Evolutionary conservation across 2,888 invertebrate genomes (phyloP).

Genomic region (Metacarcinus magister): DNA sequence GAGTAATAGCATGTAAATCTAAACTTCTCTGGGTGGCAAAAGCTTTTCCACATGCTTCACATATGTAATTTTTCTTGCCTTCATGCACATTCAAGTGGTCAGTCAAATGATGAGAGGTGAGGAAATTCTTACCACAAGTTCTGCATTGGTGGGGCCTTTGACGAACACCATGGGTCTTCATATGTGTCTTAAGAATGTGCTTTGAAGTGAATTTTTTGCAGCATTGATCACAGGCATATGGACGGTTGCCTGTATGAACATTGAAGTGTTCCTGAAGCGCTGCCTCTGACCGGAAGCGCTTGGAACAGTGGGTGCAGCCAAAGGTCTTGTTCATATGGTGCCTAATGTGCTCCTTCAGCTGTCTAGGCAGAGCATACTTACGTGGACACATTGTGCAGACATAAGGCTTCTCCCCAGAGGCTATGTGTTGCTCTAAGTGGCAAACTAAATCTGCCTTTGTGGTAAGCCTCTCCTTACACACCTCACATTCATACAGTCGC

Average conservation of each 20-base stretch:
- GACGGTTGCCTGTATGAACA: conserved; percentile 81
- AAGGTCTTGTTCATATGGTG: conserved; percentile 82
- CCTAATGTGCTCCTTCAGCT: conserved; percentile 79
- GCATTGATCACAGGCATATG: conserved; percentile 81
- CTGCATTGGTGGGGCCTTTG: conserved; percentile 84
- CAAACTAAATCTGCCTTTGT: conserved; percentile 72
- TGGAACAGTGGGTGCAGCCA: conserved; percentile 80
- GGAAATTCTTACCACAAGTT: conserved; percentile 89
- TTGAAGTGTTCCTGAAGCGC: conserved; percentile 81
- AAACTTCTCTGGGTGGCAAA: conserved; percentile 86
- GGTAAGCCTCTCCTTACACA: conserved; percentile 75
- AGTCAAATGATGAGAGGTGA: conserved; percentile 90
- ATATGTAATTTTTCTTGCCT: conserved; percentile 90
- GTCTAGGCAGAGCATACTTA: conserved; percentile 78
- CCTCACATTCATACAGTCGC: conserved; percentile 80
- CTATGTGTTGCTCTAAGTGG: conserved; percentile 79
- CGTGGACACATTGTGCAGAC: conserved; percentile 77
- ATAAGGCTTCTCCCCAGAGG: conserved; percentile 78
- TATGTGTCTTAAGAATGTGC: conserved; percentile 81
- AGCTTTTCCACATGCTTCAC: conserved; percentile 89
- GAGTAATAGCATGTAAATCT: conserved; percentile 81
- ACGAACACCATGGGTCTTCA: conserved; percentile 80
- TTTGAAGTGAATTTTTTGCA: conserved; percentile 79
- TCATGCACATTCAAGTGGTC: conserved; percentile 93
- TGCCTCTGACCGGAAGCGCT: conserved; percentile 78